Conservation (phyloP, 2,888 invertebrate species). For the Vannuccia rotundouncinata region DNA sequence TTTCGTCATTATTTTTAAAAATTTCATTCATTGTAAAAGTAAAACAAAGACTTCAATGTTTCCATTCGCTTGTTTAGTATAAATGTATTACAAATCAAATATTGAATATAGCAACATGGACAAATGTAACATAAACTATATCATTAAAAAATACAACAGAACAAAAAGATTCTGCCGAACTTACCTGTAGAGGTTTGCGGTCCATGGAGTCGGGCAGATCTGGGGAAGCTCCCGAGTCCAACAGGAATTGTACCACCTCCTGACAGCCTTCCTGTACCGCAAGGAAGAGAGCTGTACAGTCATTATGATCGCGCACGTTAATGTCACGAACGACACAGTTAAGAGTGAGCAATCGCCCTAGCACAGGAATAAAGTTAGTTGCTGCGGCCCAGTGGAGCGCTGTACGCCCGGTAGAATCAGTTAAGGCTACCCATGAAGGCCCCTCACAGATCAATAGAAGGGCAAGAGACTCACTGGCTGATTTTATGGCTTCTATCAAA, state of each 20-base stretch:
- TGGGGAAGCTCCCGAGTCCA: not conserved
- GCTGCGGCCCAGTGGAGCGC: not conserved
- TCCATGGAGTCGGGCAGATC: not conserved
- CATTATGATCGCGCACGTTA: not conserved
- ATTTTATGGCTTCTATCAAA: not conserved
- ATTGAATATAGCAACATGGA: no score
- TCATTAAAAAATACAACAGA: no score
- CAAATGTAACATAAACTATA: no score
- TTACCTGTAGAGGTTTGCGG: not conserved
- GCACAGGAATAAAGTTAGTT: not conserved
- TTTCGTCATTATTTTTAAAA: no score
- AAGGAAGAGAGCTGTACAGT: not conserved
- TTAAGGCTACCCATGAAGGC: not conserved
- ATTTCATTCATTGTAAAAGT: no score
- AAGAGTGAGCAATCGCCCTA: not conserved
- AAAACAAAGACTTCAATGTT: no score
- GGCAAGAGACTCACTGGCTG: not conserved
- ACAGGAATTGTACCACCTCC: not conserved
- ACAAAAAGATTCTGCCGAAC: no score
- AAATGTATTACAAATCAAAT: no score
- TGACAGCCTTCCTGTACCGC: not conserved
- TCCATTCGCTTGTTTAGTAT: no score
- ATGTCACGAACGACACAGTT: not conserved
- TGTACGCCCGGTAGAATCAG: not conserved
- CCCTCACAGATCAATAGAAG: not conserved